Percentiles rank a stretch among this genome's conserved stretches.
phyloP scores from a whole-genome alignment of 2,113 vertebrate species.

The Mustelus asterias region DNA sequence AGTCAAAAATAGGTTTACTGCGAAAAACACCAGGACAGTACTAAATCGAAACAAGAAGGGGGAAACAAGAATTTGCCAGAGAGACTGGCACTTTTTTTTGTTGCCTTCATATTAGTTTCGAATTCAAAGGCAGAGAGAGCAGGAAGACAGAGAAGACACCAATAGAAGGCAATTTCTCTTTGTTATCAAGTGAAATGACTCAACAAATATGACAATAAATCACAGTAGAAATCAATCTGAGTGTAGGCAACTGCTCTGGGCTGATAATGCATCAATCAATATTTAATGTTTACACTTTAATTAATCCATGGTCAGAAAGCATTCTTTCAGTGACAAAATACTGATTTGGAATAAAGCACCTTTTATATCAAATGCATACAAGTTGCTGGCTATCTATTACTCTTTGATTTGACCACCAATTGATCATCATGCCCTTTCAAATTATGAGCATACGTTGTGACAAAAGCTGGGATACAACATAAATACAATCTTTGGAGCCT shows the following conservation, averaged over 20 bases:
- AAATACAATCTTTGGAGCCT: conserved; percentile 38
- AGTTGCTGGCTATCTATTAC: conserved; percentile 59
- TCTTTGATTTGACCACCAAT: conserved; percentile 62
- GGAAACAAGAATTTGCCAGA: background rate
- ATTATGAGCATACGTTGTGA: conserved; percentile 45
- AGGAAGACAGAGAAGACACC: conserved; percentile 51
- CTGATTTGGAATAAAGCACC: conserved; percentile 86
- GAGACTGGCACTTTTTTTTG: conserved; percentile 23
- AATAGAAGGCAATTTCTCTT: conserved; percentile 84
- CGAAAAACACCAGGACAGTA: background rate
- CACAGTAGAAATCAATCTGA: conserved; percentile 95
- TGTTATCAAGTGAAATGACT: conserved; percentile 99
- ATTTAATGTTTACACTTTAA: conserved; percentile 99
- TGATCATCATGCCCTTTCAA: conserved; percentile 54
- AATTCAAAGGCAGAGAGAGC: conserved; percentile 39
- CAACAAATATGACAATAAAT: conserved; percentile 99
- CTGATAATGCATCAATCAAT: conserved; percentile 99
- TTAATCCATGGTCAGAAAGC: conserved; percentile 94
- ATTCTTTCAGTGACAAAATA: conserved; percentile 97
- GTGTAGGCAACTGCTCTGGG: conserved; percentile 88
- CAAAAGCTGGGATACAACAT: conserved; percentile 50
- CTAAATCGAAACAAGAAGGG: background rate
- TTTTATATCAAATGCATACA: conserved; percentile 77
- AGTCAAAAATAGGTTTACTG: conserved; percentile 22
- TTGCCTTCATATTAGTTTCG: conserved; percentile 17